Conservation (phyloP, 2,888 invertebrate species). For the Phlogophora meticulosa region DNA sequence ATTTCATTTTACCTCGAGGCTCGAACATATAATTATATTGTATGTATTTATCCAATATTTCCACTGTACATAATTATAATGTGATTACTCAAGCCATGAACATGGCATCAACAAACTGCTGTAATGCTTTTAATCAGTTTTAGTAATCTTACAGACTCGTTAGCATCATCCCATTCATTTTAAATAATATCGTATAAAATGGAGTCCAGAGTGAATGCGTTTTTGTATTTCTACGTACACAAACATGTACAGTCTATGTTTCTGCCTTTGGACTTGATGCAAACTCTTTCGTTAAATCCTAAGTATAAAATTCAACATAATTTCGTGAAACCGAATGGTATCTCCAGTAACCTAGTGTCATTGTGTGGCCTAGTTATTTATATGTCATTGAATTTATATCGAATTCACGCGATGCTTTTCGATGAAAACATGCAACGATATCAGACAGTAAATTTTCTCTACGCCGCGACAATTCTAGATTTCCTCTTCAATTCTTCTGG, state of each 20-base stretch:
- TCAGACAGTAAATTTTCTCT: constrained; percentile 18
- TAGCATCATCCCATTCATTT: neutral
- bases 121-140: neutral
- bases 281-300: constrained; percentile 20
- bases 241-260: constrained; percentile 35
- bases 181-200: neutral
- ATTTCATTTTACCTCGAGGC: neutral
- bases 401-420: neutral
- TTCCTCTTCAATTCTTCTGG: constrained; percentile 15
- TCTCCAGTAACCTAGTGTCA: constrained; percentile 5
- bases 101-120: neutral
- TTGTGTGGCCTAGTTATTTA: constrained; percentile 15
- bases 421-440: constrained; percentile 16
- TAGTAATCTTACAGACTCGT: neutral
- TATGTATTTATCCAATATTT: neutral
- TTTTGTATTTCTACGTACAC: neutral
- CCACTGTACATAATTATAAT: neutral
- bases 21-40: too few relatives aligned
- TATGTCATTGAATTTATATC: neutral
- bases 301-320: constrained; percentile 32
- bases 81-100: constrained; percentile 5
- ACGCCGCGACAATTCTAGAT: constrained; percentile 24
- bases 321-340: constrained; percentile 26
- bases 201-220: neutral
- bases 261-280: constrained; percentile 40